A percentile compares a stretch with the other conserved stretches of the same genome.
Conservation (phyloP, 2,888 invertebrate genomes). For the Cryptus armator region DNA sequence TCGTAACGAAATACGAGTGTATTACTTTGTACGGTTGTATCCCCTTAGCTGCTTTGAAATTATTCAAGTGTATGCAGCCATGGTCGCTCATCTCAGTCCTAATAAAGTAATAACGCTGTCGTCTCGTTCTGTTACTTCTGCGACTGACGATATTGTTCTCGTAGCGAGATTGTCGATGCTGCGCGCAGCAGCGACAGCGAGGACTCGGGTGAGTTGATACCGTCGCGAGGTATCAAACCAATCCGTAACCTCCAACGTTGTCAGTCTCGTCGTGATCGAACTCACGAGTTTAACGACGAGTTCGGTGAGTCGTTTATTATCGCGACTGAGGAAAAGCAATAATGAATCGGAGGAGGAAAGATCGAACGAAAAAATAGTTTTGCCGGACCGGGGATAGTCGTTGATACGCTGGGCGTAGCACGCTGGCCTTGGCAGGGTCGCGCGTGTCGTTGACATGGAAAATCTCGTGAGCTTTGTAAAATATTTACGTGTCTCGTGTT, state of each 20-base stretch:
- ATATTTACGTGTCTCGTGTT: not conserved
- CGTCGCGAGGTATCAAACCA: conserved; percentile 53
- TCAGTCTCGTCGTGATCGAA: conserved; percentile 10
- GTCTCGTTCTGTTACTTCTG: conserved; percentile 12
- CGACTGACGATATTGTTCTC: conserved; percentile 54
- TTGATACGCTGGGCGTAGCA: conserved; percentile 78
- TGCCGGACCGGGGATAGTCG: conserved; percentile 49
- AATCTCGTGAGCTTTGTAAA: conserved; percentile 72
- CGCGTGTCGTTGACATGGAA: conserved; percentile 81
- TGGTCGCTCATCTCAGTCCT: conserved; percentile 88
- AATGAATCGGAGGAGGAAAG: not conserved
- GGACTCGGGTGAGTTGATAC: conserved; percentile 2
- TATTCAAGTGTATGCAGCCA: conserved; percentile 93
- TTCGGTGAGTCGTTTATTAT: not conserved
- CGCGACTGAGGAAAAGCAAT: not conserved
- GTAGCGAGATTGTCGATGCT: conserved; percentile 24
- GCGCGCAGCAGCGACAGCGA: conserved; percentile 64
- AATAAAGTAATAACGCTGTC: conserved; percentile 61
- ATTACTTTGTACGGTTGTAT: conserved; percentile 91
- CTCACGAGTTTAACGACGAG: not conserved
- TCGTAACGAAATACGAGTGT: conserved; percentile 94
- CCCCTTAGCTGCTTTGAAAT: conserved; percentile 92
- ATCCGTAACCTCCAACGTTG: conserved; percentile 56
- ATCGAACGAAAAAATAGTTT: conserved; percentile 23
- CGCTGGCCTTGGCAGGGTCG: conserved; percentile 80